Base-by-base conservation (phyloP, 2,797 vertebrate genomes). In the Tinamus major region DNA sequence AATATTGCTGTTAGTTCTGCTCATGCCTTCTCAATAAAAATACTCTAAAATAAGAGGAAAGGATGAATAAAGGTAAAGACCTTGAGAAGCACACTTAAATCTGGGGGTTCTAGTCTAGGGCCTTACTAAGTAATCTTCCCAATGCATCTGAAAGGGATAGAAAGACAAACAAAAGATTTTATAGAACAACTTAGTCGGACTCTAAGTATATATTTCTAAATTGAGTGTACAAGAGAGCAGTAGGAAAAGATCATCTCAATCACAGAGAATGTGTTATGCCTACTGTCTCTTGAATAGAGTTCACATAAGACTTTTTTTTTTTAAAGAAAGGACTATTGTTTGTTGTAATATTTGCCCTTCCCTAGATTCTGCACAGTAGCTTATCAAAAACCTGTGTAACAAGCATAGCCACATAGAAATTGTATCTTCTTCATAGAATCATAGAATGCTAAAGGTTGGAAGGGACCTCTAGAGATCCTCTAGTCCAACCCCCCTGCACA, bases 351-450 rank as follows among this genome's bases (percentile, higher is more conserved):
- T n/a, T n/a, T 39, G 39, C 61, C 48, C 27, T 53, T 53, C 15
- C 12, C 27, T 44, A 65, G 12, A 59, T 72, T 79, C 65, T 84
- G 10, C 59, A 31, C 24, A 53, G 49, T 12, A 53, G 27, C 6
- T 37, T 33, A 29, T 33, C 19, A 13, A 78, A 84, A 59, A 44
- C 17, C 15, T 8, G 9, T 44, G 9, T 70, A 49, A 83, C 18
- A 70, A 58, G 3, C 19, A 6, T 59, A 51, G 59, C n/a, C 0
- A 0, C n/a, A 71, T 12, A 14, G 26, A 8, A n/a, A 15, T 13
- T 59, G 51, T 10, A 61, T 18, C 8, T 53, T 72, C 74, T 37
- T 65, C 29, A 18, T 3, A 65, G 35, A 35, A 35, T 35, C 35
- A 35, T 35, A 35, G 35, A 35, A 35, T 35, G 35, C 35, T 35